Base-by-base conservation (phyloP, 2,888 invertebrate species). In the Ischnura elegans region DNA sequence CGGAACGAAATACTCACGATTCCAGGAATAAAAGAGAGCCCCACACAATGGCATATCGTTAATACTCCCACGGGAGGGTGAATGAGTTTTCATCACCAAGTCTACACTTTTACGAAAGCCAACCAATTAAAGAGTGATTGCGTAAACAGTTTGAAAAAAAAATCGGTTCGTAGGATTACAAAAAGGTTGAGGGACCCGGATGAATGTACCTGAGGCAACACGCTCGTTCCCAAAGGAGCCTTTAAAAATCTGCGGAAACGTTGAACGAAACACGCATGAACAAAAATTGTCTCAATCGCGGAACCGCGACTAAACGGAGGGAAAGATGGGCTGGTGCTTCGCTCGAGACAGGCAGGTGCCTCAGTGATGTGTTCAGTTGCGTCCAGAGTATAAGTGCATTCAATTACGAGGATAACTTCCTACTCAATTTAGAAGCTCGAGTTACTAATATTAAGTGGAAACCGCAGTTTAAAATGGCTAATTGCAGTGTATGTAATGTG, bases 1-100 rank as follows among this genome's bases (percentile, higher is more conserved):
- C 36, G 29, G 36, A 76, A 76, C 66, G 36, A 76, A 76, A 76
- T 76, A 76, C 76, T 29, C 76, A 76, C 76, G 76, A 76, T 36
- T 76, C 76, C 76, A 76, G 76, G 76, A 76, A 76, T 29, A 76
- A 76, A 0, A 2, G 61, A 25, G 5, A 25, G 61, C 61, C n/a
- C n/a, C n/a, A n/a, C n/a, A n/a, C n/a, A n/a, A 61, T 6, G 10
- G 66, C 66, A 36, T 10, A 29, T 29, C 36, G 36, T 13, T 10
- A 36, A 36, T 3, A 6, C 76, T 76, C 29, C 76, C 36, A 6
- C 66, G 66, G 10, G 29, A 47, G 47, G 5, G 29, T 5, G 76
- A 36, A 36, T 36, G 76, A 21, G 36, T 76, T 76, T 36, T 36
- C 76, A 76, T 36, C 76, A 76, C 76, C 36, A 3, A 2, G 51